A percentile compares a stretch with the other conserved stretches of the same genome.
These are phyloP conservation scores for Dysmachus trigonus DNA, from an alignment of 2,888 invertebrate genomes.

Conservation along the genomic window DNA sequence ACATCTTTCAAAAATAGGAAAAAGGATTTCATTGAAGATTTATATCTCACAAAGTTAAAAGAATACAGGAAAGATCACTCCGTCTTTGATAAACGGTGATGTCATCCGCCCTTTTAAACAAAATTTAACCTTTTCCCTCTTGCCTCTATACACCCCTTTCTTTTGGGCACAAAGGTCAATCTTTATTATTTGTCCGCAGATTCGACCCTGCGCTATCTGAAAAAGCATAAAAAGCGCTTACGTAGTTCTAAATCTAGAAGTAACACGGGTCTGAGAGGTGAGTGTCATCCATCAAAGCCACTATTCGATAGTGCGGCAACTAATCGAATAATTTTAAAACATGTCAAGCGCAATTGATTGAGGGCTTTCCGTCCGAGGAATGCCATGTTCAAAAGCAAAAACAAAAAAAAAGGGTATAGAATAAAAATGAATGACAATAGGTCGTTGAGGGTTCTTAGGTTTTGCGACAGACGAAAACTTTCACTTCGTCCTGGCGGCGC, in stretches of 20 bases:
- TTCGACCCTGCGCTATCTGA: background rate
- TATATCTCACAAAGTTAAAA: background rate
- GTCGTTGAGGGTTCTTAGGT: background rate
- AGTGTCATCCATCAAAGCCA: background rate
- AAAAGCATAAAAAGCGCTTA: background rate
- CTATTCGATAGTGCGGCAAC: background rate
- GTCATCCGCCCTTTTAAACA: background rate
- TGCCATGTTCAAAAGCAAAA: background rate
- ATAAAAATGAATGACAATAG: background rate
- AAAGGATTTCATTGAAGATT: background rate
- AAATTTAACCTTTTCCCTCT: background rate
- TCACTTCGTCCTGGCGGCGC: background rate
- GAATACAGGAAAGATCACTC: background rate
- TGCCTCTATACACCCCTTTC: background rate
- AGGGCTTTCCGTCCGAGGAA: background rate
- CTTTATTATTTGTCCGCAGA: background rate
- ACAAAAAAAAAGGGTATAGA: background rate
- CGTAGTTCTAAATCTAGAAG: background rate
- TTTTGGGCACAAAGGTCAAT: background rate
- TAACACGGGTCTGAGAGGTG: background rate
- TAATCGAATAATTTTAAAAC: constrained; percentile 20
- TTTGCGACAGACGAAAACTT: background rate
- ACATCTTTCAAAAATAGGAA: background rate
- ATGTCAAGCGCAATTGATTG: constrained; percentile 27
- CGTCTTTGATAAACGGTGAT: background rate